Evolutionary conservation across 2,797 vertebrate species (phyloP).

Genomic region (Muscicapa striata): DNA sequence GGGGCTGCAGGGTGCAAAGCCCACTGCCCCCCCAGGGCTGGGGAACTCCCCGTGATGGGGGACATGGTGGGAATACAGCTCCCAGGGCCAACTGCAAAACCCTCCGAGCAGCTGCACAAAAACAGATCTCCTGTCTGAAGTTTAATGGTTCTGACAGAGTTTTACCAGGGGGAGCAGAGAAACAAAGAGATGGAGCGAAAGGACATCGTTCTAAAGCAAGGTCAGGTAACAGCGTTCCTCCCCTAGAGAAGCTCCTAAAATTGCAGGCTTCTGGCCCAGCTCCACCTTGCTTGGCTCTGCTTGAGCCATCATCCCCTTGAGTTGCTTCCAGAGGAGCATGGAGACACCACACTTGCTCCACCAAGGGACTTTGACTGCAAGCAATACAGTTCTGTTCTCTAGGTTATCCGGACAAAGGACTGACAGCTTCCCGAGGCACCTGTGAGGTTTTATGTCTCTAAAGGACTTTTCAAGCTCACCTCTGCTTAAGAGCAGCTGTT

Average conservation of each 20-base stretch:
- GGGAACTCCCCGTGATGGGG: rapidly evolving
- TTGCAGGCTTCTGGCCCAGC: not conserved
- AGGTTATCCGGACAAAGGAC: not conserved
- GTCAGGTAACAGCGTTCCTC: constrained; percentile 26
- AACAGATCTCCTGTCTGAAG: not conserved
- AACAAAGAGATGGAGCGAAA: not conserved
- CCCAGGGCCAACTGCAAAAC: not conserved
- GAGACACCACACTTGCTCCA: not conserved
- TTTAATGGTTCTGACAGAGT: constrained; percentile 50
- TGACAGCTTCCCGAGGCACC: rapidly evolving
- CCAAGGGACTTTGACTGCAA: not conserved
- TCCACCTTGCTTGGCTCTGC: not conserved
- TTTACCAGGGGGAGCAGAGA: constrained; percentile 23
- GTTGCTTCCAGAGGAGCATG: not conserved
- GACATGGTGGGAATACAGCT: not conserved
- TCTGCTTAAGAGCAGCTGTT: not conserved
- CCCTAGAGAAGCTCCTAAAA: not conserved
- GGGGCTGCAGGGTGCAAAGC: not conserved
- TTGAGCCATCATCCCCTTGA: not conserved
- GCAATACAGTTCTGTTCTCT: not conserved
- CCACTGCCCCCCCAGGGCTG: not conserved
- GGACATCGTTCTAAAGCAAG: constrained; percentile 43
- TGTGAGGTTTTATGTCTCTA: not conserved
- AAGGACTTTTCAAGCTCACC: not conserved
- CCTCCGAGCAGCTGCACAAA: not conserved